Base-by-base conservation (phyloP, 2,888 invertebrate genomes). In the Chloromyia formosa region DNA sequence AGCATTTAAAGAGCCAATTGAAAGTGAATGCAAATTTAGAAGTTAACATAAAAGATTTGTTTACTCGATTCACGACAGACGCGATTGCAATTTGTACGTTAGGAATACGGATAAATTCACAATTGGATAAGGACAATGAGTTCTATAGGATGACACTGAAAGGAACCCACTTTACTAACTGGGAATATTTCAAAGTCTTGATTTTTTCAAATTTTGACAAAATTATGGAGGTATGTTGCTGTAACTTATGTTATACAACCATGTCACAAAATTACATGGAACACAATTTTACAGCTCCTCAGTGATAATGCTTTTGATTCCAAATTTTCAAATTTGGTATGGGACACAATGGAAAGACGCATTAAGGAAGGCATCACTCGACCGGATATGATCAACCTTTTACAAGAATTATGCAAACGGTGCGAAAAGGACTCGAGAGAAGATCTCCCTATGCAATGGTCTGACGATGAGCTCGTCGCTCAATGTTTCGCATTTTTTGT, bases 71-170 rank as follows among this genome's bases (percentile, higher is more conserved):
- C 54, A 73, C 75, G 0, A 75, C 62, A 75, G 80, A 77, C 87
- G 14, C 88, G 1, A 88, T 89, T 68, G 89, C 88, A 0, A 85
- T 87, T 0, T 84, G 86, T 22, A 88, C 87, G 1, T 88, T 88
- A 76, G 88, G 88, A 0, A 78, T 88, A 1, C 83, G 86, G 73
- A 84, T 87, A 4, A 83, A 89, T 80, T 88, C 89, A 0, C 80
- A 87, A 1, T 79, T 80, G 1, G 83, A 88, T 0, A 81, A 80
- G 22, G 78, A 87, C 18, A 88, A 88, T 76, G 80, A 85, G 27
- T 88, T 89, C 79, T 88, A 86, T 77, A 58, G 78, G 14, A 86
- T 83, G 82, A 87, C 87, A 5, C 85, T 84, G 76, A 78, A 79
- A 1, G 80, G 84, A 1, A 83, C 86, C 0, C 80, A 81, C 12